phyloP scores from a whole-genome alignment of 2,888 invertebrate genomes.

The Geotrupes spiniger region DNA sequence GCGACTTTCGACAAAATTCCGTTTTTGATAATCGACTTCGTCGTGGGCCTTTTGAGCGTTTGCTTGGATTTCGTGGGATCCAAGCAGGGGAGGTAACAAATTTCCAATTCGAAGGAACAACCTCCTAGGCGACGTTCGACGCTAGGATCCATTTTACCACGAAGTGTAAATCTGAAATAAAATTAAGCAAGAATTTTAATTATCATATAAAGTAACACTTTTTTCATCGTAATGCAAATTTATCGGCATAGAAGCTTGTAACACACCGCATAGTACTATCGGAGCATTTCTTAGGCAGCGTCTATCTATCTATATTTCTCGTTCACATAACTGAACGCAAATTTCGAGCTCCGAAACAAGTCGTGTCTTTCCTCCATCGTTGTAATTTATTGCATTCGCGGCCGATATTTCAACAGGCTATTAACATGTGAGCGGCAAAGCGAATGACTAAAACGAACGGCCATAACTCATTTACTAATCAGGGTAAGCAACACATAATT shows the following conservation, averaged over 20 bases:
- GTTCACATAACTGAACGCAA: background rate
- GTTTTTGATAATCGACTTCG: conserved; percentile 37
- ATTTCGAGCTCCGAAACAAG: conserved; percentile 24
- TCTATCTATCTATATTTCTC: background rate
- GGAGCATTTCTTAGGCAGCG: background rate
- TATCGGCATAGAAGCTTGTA: background rate
- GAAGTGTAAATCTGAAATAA: conserved; percentile 59
- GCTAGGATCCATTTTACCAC: conserved; percentile 60
- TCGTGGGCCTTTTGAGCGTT: conserved; percentile 21
- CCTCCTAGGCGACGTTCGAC: conserved; percentile 37
- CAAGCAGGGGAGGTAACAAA: conserved; percentile 54
- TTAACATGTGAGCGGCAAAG: conserved; percentile 29
- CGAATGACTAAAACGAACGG: conserved; percentile 30
- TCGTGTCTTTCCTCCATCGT: conserved; percentile 31
- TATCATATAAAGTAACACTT: background rate
- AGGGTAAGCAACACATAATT: conserved; percentile 40
- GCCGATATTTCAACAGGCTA: conserved; percentile 12
- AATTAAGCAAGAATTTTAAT: background rate
- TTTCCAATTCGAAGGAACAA: conserved; percentile 71
- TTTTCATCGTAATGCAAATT: background rate
- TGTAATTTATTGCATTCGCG: conserved; percentile 35
- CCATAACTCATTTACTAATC: conserved; percentile 44
- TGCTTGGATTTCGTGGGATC: conserved; percentile 31
- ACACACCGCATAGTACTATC: background rate
- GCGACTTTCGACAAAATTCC: conserved; percentile 13